Conservation (phyloP, 2,797 vertebrate species). For the Lacerta viridis region DNA sequence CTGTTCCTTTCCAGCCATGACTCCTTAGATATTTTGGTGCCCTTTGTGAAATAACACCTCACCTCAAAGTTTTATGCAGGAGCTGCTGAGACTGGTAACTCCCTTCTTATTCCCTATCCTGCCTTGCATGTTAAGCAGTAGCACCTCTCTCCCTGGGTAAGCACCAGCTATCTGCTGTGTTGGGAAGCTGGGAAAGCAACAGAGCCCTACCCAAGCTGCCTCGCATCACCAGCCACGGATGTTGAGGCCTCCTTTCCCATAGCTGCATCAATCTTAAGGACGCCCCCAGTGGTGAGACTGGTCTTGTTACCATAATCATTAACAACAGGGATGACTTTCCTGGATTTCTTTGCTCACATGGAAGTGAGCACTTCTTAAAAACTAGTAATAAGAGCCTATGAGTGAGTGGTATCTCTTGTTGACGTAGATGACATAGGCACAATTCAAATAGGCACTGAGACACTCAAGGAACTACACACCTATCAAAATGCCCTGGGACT, state of each 20-base stretch:
- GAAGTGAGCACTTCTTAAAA: not conserved
- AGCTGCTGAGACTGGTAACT: too few relatives aligned
- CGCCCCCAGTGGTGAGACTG: not conserved
- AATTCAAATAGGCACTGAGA: not conserved
- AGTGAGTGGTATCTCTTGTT: not conserved
- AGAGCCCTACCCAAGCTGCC: too few relatives aligned
- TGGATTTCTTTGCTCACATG: not conserved
- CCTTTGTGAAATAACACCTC: not conserved
- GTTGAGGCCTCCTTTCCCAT: not conserved
- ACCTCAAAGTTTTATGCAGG: not conserved
- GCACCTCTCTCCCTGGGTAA: too few relatives aligned
- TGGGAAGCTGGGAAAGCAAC: too few relatives aligned
- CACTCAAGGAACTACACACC: not conserved
- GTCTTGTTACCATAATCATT: too few relatives aligned
- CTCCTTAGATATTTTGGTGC: not conserved
- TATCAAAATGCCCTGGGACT: not conserved
- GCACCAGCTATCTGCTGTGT: too few relatives aligned
- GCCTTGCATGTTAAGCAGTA: too few relatives aligned
- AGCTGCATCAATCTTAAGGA: too few relatives aligned
- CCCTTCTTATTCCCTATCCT: not conserved
- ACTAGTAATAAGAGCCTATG: not conserved
- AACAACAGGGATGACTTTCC: not conserved
- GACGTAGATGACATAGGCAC: not conserved
- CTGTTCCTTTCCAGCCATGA: not conserved
- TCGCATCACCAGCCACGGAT: too few relatives aligned